phyloP scores from a whole-genome alignment of 2,888 invertebrate genomes.

The Archaeoteleia sp. region DNA sequence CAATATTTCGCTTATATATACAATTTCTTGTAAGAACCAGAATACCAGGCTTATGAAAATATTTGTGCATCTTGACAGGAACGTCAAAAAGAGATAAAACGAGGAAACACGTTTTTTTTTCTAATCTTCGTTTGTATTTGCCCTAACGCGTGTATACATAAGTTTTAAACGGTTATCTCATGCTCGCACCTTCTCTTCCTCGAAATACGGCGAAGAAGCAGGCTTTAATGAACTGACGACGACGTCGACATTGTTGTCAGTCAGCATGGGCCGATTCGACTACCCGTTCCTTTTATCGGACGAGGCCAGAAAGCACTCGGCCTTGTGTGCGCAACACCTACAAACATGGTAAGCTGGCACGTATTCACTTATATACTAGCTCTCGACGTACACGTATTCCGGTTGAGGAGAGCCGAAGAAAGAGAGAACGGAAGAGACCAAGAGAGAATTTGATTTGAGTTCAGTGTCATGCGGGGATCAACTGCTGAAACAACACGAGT shows the following conservation, averaged over 20 bases:
- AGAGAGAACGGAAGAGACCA: constrained; percentile 12
- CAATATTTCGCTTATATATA: no score
- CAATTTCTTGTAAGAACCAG: no score
- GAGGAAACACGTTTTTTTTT: constrained; percentile 9
- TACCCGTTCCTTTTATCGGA: constrained; percentile 69
- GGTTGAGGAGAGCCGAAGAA: no score
- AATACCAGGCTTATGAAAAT: constrained; percentile 10
- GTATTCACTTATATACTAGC: constrained; percentile 2
- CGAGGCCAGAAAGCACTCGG: constrained; percentile 58
- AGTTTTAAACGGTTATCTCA: constrained; percentile 54
- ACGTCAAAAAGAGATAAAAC: not conserved
- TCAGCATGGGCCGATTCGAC: constrained; percentile 59
- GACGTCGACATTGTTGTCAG: constrained; percentile 69
- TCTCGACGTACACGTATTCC: constrained; percentile 15
- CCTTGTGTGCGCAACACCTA: constrained; percentile 15
- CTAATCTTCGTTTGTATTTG: constrained; percentile 5
- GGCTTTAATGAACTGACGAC: constrained; percentile 69
- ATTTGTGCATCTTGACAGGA: constrained; percentile 5
- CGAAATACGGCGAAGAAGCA: constrained; percentile 63
- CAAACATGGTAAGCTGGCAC: not conserved
- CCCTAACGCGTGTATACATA: constrained; percentile 1
- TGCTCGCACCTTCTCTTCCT: constrained; percentile 36
- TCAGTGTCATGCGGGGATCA: not conserved
- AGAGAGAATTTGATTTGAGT: constrained; percentile 5
- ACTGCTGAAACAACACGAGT: not conserved